These are phyloP conservation scores for Trachythela sp. DNA, from an alignment of 64 coral and sea anemone genomes.

Conservation along the genomic window DNA sequence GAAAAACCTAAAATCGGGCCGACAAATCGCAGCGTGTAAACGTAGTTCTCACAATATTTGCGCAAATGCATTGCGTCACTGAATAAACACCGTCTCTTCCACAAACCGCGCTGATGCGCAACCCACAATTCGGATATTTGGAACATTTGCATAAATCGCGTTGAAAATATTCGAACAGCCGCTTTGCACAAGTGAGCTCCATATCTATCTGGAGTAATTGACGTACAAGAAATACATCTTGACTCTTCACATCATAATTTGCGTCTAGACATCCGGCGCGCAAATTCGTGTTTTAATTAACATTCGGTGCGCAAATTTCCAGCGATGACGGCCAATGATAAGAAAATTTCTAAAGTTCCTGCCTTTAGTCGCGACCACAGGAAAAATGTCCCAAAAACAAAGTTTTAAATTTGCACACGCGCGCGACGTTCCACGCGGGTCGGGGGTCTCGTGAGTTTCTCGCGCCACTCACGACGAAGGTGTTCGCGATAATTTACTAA, in stretches of 20 bases:
- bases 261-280: neutral
- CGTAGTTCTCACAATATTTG: neutral
- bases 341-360: neutral
- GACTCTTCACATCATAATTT: no score
- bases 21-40: no score
- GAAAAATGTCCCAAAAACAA: neutral
- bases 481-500: slow-evolving; percentile 98
- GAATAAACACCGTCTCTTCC: no score
- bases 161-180: no score
- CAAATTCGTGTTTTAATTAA: neutral
- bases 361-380: neutral
- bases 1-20: no score
- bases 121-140: no score
- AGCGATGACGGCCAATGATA: neutral
- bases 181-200: no score
- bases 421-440: neutral
- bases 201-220: no score
- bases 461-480: slow-evolving; percentile 59
- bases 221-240: no score
- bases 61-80: neutral
- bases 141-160: no score
- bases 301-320: neutral
- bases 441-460: neutral
- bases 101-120: no score
- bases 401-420: neutral